These are phyloP conservation scores for Vanessa cardui DNA, from an alignment of 2,888 invertebrate species.

Conservation along the genomic window DNA sequence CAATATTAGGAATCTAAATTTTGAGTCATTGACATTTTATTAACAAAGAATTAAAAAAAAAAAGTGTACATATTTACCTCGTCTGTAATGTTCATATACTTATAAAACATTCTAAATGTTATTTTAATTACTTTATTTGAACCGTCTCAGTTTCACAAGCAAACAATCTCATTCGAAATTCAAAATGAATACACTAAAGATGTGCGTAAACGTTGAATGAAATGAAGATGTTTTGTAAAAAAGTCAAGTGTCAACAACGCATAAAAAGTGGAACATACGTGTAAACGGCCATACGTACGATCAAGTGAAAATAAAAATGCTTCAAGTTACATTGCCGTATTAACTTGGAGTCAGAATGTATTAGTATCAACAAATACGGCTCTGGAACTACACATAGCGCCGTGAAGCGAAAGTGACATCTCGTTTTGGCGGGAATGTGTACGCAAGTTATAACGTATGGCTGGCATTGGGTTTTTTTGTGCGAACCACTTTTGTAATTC, in stretches of 20 bases:
- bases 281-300: slow-evolving; percentile 35
- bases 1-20: no score
- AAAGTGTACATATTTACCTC: no score
- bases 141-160: background rate
- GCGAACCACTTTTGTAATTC: slow-evolving; percentile 3
- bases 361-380: slow-evolving; percentile 51
- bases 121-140: background rate
- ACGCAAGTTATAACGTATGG: slow-evolving; percentile 18
- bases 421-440: slow-evolving; percentile 57
- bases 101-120: background rate
- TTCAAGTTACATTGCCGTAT: slow-evolving; percentile 51
- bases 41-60: no score
- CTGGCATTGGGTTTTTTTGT: slow-evolving; percentile 17
- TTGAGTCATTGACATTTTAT: no score
- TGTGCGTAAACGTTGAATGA: slow-evolving; percentile 48
- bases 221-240: slow-evolving; percentile 51
- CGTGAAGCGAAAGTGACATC: slow-evolving; percentile 60
- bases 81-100: no score
- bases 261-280: slow-evolving; percentile 55
- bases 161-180: slow-evolving; percentile 35
- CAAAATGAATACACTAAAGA: slow-evolving; percentile 28
- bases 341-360: slow-evolving; percentile 46
- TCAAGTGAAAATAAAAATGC: slow-evolving; percentile 45
- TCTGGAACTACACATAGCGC: slow-evolving; percentile 47
- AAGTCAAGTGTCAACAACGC: slow-evolving; percentile 51